Conservation (phyloP, 2,888 invertebrate species). For the Geotrupes spiniger region DNA sequence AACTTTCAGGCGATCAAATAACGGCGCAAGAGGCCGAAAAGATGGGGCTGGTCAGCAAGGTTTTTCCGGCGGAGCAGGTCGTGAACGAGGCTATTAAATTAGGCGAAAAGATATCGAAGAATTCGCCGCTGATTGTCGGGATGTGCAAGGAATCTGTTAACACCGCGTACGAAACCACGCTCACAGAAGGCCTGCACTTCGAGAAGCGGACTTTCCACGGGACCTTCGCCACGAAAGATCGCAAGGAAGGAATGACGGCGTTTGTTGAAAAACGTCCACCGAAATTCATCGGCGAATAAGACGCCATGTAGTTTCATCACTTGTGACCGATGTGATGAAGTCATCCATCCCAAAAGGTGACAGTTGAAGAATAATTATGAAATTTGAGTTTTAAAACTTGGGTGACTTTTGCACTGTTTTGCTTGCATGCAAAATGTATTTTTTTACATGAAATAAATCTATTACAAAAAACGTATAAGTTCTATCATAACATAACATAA, state of each 20-base stretch:
- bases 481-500: too few species aligned
- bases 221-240: constrained; percentile 93
- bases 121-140: constrained; percentile 80
- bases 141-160: constrained; percentile 93
- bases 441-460: too few species aligned
- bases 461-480: too few species aligned
- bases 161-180: constrained; percentile 82
- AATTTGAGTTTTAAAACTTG: too few species aligned
- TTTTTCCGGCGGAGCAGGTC: constrained; percentile 84
- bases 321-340: too few species aligned
- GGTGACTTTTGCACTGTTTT: too few species aligned
- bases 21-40: constrained; percentile 89
- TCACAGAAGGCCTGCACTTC: constrained; percentile 82
- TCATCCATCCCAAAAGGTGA: too few species aligned
- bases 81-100: constrained; percentile 88
- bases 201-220: constrained; percentile 92
- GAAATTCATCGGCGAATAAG: constrained; percentile 75
- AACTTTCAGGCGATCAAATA: constrained; percentile 63
- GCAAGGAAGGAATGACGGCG: constrained; percentile 97
- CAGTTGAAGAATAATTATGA: too few species aligned
- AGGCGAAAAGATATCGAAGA: constrained; percentile 88
- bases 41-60: constrained; percentile 86
- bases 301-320: too few species aligned
- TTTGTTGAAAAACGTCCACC: constrained; percentile 92
- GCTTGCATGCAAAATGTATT: too few species aligned